Percentiles rank a stretch among this genome's conserved stretches.
Conservation (phyloP, 64 coral and sea anemone genomes). For the Cladopsammia gracilis region DNA sequence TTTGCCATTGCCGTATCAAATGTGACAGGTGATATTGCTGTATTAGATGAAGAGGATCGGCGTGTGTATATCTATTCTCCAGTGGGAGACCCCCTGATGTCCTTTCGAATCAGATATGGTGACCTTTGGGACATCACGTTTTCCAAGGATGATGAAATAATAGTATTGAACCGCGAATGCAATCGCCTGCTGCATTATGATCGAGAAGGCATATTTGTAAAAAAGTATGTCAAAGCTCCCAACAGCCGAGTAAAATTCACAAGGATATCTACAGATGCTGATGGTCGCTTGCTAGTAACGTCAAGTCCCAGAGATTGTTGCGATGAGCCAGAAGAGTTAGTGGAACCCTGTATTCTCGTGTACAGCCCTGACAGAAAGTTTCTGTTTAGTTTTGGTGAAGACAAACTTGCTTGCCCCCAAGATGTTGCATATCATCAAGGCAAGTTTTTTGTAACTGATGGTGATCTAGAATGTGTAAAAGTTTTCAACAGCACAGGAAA, state of each 20-base stretch:
- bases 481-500: constrained; percentile 22
- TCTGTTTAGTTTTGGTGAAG: constrained; percentile 51
- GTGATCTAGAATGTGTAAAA: constrained; percentile 38
- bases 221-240: constrained; percentile 50
- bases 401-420: constrained; percentile 28
- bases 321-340: constrained; percentile 42
- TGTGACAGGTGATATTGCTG: constrained; percentile 34
- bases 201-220: constrained; percentile 46
- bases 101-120: constrained; percentile 48
- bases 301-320: constrained; percentile 19
- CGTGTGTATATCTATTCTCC: constrained; percentile 25
- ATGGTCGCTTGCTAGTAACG: constrained; percentile 37
- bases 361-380: constrained; percentile 42
- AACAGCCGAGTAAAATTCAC: constrained; percentile 57
- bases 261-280: constrained; percentile 33
- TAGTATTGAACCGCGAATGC: constrained; percentile 50
- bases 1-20: constrained; percentile 51
- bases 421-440: constrained; percentile 38
- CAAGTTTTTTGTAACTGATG: constrained; percentile 49
- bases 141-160: constrained; percentile 59
- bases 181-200: constrained; percentile 57
- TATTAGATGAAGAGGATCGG: constrained; percentile 29
- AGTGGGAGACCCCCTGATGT: not conserved
- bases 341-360: constrained; percentile 46
- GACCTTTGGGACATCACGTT: constrained; percentile 57